A percentile compares a stretch with the other conserved stretches of the same genome.
Evolutionary conservation across 2,888 invertebrate species (phyloP).

Genomic region (Suillia variegata): DNA sequence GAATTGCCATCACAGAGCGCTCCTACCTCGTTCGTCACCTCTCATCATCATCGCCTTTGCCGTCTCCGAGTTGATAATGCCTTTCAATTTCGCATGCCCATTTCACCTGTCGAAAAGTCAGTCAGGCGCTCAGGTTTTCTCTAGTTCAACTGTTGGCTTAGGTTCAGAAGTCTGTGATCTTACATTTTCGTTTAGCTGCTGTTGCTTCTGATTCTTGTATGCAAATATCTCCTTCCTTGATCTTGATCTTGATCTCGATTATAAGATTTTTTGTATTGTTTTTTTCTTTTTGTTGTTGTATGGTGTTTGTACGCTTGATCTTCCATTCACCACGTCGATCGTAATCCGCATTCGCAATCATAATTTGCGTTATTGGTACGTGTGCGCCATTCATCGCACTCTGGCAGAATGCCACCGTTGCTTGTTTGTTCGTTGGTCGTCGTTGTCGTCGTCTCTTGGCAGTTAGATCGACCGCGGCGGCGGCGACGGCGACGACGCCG

Average conservation of each 20-base stretch:
- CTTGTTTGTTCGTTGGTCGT: not conserved
- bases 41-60: not conserved
- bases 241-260: not conserved
- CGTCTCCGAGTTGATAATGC: slow-evolving; percentile 19
- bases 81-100: slow-evolving; percentile 32
- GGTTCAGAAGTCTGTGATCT: slow-evolving; percentile 34
- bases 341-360: not conserved
- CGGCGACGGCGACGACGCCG: not conserved
- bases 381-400: not conserved
- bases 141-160: no score
- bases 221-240: not conserved
- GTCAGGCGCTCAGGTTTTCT: no score
- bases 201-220: no score
- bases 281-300: slow-evolving; percentile 11
- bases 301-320: not conserved
- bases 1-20: no score
- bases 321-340: not conserved
- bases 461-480: no score
- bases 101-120: slow-evolving; percentile 27
- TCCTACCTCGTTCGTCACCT: not conserved
- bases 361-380: not conserved
- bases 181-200: slow-evolving; percentile 8
- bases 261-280: not conserved
- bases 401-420: not conserved
- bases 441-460: no score